These are phyloP conservation scores for Serinus canaria DNA, from an alignment of 2,113 vertebrate genomes.

Conservation along the genomic window DNA sequence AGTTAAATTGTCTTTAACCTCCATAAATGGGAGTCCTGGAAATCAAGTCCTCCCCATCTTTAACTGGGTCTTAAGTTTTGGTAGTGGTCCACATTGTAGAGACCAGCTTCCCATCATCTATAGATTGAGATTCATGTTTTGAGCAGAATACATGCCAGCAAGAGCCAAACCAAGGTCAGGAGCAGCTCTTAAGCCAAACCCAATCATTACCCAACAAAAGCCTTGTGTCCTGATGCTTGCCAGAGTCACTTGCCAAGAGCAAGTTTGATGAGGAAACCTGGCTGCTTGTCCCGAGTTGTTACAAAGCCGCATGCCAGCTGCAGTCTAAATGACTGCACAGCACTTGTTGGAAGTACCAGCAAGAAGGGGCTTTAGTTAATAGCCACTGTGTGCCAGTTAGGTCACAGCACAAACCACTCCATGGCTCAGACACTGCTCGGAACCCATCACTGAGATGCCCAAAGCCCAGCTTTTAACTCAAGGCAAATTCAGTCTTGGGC, in stretches of 20 bases:
- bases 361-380: constrained; percentile 27
- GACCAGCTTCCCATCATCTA: neutral
- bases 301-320: neutral
- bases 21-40: neutral
- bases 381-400: neutral
- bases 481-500: neutral
- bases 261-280: constrained; percentile 34
- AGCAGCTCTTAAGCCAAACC: constrained; percentile 10
- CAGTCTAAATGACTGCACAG: neutral
- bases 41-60: neutral
- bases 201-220: neutral
- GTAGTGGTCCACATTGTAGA: neutral
- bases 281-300: neutral
- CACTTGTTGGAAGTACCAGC: constrained; percentile 3
- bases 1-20: neutral
- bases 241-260: constrained; percentile 1
- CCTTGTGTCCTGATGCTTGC: neutral
- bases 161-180: neutral
- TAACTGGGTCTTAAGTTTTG: neutral
- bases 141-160: neutral
- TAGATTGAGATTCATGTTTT: neutral
- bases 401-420: neutral
- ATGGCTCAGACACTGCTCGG: neutral
- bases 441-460: neutral
- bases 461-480: neutral